Evolutionary conservation across 23 tunicate genomes (phyloP), one percentile per base, ranked within the genome.

Genomic region (Corella eumyota): DNA sequence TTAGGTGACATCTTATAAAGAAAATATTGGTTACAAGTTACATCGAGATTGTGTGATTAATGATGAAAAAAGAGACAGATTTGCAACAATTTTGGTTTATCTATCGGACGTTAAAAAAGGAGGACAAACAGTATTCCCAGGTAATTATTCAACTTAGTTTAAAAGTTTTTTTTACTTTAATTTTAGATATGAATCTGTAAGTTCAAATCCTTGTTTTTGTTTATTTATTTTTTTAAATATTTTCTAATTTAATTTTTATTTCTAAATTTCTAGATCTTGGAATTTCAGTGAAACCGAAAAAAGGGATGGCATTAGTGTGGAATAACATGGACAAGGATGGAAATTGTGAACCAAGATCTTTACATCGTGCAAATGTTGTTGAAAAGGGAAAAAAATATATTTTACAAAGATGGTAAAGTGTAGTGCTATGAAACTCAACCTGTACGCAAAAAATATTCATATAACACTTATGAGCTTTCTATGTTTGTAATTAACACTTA

Each of bases 21-120:
- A 75, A 55, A 71, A 68, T 21, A 83, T 84, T n/a, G 94, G 94
- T 0, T 84, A 84, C 77, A 84, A 84, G 51, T 51, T 80, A 2
- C 94, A 84, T 34, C 67, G 72, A 4, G 94, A 84, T 51, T 84
- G 94, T 34, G 70, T 68, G 57, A 73, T 50, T 19, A 75, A 58
- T 48, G 31, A 63, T 2, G 83, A 84, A 40, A 70, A 51, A 45
- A 67, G 94, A 47, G 94, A 84, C 34, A 67, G 94, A 4, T 84
- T 55, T 45, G 83, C 82, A 17, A 84, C 94, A 20, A 75, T 84
- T 27, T 69, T 84, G 4, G 78, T 84, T 36, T 84, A 84, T 36
- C 53, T 84, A n/a, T 50, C 75, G 30, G 78, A 84, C 35, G 94
- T 84, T 4, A 51, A 51, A 21, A 64, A 70, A 29, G 94, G 94